A percentile compares a stretch with the other conserved stretches of the same genome.
These are phyloP conservation scores for Babylonia areolata DNA, from an alignment of 1,140 invertebrate species.

Conservation along the genomic window DNA sequence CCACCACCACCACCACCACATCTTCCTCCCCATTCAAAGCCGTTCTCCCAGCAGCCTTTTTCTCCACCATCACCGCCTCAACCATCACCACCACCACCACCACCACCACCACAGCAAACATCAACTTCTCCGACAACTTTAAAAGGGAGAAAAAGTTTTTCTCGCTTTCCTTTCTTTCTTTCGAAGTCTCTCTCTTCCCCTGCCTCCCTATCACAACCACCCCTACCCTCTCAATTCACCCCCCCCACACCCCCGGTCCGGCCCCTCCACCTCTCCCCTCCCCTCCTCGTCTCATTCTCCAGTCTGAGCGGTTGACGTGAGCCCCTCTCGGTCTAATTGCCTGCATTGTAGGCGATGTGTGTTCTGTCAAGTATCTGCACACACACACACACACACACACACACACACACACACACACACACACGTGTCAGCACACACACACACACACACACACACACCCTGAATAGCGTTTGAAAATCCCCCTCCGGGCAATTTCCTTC, in stretches of 20 bases:
- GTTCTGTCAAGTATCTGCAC: conserved; percentile 7
- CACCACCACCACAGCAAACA: neutral
- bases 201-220: too few species aligned
- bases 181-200: neutral
- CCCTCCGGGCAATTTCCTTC: too few species aligned
- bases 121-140: neutral
- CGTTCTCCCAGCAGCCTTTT: too few species aligned
- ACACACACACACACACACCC: neutral
- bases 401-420: neutral
- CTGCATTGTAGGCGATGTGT: neutral
- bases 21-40: too few species aligned
- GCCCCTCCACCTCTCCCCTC: neutral
- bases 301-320: neutral
- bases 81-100: too few species aligned
- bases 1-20: too few species aligned
- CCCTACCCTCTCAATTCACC: neutral
- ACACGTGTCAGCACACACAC: too few species aligned
- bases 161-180: neutral
- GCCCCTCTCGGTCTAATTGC: neutral
- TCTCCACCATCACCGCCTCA: too few species aligned
- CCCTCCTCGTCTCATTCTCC: neutral
- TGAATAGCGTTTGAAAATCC: too few species aligned
- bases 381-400: neutral
- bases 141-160: neutral
- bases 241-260: neutral